phyloP scores from a whole-genome alignment of 2,888 invertebrate species.

The Corythucha ciliata region DNA sequence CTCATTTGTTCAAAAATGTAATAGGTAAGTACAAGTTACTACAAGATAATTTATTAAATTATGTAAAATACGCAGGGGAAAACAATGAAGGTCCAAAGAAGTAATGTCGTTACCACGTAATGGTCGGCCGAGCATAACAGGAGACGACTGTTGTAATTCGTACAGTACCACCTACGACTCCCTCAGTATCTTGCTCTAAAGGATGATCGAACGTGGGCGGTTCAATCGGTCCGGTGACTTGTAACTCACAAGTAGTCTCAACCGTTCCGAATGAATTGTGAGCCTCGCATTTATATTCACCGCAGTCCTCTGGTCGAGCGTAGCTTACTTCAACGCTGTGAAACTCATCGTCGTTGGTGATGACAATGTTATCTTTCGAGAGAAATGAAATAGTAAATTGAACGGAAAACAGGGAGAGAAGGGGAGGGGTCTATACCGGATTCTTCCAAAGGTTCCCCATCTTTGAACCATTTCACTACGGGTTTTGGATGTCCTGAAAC shows the following conservation, averaged over 20 bases:
- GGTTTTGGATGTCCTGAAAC: slow-evolving; percentile 46
- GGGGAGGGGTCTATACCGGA: slow-evolving; percentile 9
- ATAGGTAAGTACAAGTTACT: background rate
- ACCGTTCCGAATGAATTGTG: slow-evolving; percentile 74
- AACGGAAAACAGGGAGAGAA: background rate
- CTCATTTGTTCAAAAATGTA: background rate
- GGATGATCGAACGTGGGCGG: slow-evolving; percentile 15
- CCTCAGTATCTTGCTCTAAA: slow-evolving; percentile 16
- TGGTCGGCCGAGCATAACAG: slow-evolving; percentile 19
- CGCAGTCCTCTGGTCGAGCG: slow-evolving; percentile 80
- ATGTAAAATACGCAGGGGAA: background rate
- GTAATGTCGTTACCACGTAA: slow-evolving; percentile 21
- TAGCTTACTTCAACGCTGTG: slow-evolving; percentile 64
- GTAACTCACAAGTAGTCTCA: slow-evolving; percentile 49
- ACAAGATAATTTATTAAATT: background rate
- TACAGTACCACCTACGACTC: slow-evolving; percentile 14
- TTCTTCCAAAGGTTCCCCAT: slow-evolving; percentile 16
- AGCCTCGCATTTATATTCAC: slow-evolving; percentile 77
- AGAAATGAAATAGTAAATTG: background rate
- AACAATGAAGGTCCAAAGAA: no score
- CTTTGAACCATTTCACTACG: slow-evolving; percentile 36
- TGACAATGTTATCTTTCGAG: slow-evolving; percentile 17
- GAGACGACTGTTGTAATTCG: slow-evolving; percentile 14
- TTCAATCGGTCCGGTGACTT: slow-evolving; percentile 16
- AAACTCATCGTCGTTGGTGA: slow-evolving; percentile 50